These are phyloP conservation scores for Montipora sp. DNA, from an alignment of 64 coral and sea anemone genomes.

Conservation along the genomic window DNA sequence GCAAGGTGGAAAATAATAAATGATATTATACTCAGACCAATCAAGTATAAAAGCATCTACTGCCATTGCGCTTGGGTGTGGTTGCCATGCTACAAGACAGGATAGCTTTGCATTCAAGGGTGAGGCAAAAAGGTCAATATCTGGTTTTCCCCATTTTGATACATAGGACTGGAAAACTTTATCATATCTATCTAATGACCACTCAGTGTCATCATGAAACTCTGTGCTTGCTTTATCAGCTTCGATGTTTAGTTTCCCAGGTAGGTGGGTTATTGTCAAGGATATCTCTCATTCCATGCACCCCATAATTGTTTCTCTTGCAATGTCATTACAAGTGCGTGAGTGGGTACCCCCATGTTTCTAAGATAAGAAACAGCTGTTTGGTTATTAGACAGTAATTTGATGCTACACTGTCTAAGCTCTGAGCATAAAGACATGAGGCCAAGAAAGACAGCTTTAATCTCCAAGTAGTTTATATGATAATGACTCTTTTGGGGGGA, in stretches of 20 bases:
- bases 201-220: slow-evolving; percentile 54
- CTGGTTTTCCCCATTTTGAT: slow-evolving; percentile 2
- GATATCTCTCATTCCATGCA: slow-evolving; percentile 40
- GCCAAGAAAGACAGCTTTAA: too few relatives aligned
- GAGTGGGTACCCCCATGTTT: slow-evolving; percentile 60
- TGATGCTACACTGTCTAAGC: slow-evolving; percentile 10
- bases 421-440: too few relatives aligned
- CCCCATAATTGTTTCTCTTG: slow-evolving; percentile 30
- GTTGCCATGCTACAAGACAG: slow-evolving; percentile 38
- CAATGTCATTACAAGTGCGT: slow-evolving; percentile 14
- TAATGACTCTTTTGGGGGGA: too few relatives aligned
- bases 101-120: slow-evolving; percentile 38
- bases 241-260: slow-evolving; percentile 44
- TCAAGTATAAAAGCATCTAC: slow-evolving; percentile 55
- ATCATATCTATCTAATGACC: slow-evolving; percentile 17
- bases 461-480: too few relatives aligned
- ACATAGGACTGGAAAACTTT: background rate
- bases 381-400: slow-evolving; percentile 62
- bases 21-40: slow-evolving; percentile 37
- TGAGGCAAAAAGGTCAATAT: slow-evolving; percentile 47
- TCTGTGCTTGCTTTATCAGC: slow-evolving; percentile 56
- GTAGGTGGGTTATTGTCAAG: slow-evolving; percentile 23
- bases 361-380: slow-evolving; percentile 41
- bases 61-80: slow-evolving; percentile 40
- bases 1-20: slow-evolving; percentile 25